These are phyloP conservation scores for Lissonota sp. DNA, from an alignment of 2,888 invertebrate species.

Conservation along the genomic window DNA sequence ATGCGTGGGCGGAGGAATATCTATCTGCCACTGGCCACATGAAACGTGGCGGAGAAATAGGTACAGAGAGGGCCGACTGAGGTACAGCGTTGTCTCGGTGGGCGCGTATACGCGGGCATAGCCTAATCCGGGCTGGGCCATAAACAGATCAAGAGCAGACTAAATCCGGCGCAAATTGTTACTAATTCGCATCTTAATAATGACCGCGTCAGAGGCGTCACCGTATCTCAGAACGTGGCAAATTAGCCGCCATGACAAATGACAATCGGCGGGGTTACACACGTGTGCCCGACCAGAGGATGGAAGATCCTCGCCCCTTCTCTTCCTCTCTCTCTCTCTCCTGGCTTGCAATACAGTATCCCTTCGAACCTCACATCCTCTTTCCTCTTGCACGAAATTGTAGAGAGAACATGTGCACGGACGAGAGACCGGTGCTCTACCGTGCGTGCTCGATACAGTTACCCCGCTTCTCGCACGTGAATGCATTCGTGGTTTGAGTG, in stretches of 20 bases:
- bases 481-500: constrained; percentile 34
- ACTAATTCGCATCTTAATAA: constrained; percentile 84
- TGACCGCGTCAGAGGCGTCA: constrained; percentile 83
- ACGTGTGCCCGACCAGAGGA: constrained; percentile 67
- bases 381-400: constrained; percentile 51
- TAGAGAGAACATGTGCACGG: constrained; percentile 43
- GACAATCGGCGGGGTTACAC: constrained; percentile 76
- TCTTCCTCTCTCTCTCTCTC: constrained; percentile 41
- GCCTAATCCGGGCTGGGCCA: constrained; percentile 82
- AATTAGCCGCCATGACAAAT: constrained; percentile 83
- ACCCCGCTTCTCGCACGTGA: constrained; percentile 56
- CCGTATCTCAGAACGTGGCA: constrained; percentile 84
- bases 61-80: constrained; percentile 39
- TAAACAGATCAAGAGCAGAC: constrained; percentile 83
- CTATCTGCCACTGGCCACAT: constrained; percentile 30
- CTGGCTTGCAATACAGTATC: constrained; percentile 52
- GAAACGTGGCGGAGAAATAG: constrained; percentile 51
- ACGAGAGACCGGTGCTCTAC: constrained; percentile 31
- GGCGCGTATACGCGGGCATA: constrained; percentile 67
- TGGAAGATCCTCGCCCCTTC: constrained; percentile 29
- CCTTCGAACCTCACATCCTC: constrained; percentile 56
- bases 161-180: constrained; percentile 84
- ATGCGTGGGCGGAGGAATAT: constrained; percentile 26
- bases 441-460: constrained; percentile 40
- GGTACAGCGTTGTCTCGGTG: constrained; percentile 81